These are phyloP conservation scores for Andrena cerasifolii DNA, from an alignment of 1,140 invertebrate genomes.

Conservation along the genomic window DNA sequence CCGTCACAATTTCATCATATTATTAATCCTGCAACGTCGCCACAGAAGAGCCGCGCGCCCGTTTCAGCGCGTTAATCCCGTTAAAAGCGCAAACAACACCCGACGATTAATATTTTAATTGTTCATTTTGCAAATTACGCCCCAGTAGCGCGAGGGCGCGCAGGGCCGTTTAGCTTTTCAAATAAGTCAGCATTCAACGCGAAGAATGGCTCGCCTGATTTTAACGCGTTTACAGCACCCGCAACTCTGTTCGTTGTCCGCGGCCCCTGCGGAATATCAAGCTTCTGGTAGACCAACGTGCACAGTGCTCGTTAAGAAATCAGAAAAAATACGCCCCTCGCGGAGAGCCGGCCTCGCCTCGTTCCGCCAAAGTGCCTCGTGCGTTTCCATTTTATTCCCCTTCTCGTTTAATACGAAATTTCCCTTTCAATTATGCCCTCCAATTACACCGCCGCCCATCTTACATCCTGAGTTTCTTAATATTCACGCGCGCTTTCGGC, in stretches of 20 bases:
- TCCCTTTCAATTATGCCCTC: neutral
- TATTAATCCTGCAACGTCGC: too few species aligned
- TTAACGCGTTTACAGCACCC: slow-evolving; percentile 2
- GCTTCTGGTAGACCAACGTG: neutral
- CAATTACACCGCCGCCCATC: slow-evolving; percentile 9
- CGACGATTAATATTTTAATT: slow-evolving; percentile 9
- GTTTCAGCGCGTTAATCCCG: neutral
- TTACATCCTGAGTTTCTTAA: neutral
- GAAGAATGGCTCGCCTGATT: neutral
- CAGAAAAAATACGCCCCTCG: neutral
- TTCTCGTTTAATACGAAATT: slow-evolving; percentile 24
- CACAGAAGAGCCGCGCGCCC: too few species aligned
- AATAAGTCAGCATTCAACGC: slow-evolving; percentile 6
- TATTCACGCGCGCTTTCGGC: neutral
- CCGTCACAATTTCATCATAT: too few species aligned
- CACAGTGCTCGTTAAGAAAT: slow-evolving; percentile 23
- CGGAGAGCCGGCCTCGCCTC: slow-evolving; percentile 6
- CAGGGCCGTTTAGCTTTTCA: too few species aligned
- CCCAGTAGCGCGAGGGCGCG: neutral
- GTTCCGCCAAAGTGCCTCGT: slow-evolving; percentile 8
- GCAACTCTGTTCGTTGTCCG: neutral
- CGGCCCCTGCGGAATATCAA: neutral
- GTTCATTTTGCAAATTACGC: neutral
- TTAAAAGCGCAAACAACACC: neutral
- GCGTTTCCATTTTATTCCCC: neutral